Percentiles rank a stretch among this genome's conserved stretches.
These are phyloP conservation scores for Dendronephthya gigantea DNA, from an alignment of 64 coral and sea anemone species.

Conservation along the genomic window DNA sequence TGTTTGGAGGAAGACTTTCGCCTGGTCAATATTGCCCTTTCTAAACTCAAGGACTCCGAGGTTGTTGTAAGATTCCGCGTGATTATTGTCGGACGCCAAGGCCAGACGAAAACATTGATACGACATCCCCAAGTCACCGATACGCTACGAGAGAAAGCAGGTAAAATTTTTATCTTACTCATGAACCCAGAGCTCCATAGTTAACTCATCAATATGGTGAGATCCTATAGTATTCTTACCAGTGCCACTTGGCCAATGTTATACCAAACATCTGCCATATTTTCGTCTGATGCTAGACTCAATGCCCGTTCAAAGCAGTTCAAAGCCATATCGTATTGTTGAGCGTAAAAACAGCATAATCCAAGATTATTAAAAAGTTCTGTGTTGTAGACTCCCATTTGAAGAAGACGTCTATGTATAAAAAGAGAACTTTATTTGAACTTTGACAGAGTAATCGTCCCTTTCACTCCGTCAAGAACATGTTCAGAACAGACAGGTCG, in stretches of 20 bases:
- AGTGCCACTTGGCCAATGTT: slow-evolving; percentile 92
- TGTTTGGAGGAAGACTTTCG: slow-evolving; percentile 67
- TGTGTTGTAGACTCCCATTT: slow-evolving; percentile 99
- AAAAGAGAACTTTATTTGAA: background rate
- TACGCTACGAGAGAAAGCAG: slow-evolving; percentile 77
- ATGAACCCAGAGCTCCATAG: too few species aligned
- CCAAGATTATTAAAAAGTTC: slow-evolving; percentile 96
- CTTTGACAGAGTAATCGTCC: too few species aligned
- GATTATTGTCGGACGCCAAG: slow-evolving; percentile 81
- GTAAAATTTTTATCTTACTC: too few species aligned
- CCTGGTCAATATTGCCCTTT: slow-evolving; percentile 91
- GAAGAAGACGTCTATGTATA: slow-evolving; percentile 80
- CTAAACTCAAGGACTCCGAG: slow-evolving; percentile 89
- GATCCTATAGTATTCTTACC: slow-evolving; percentile 23
- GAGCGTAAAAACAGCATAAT: slow-evolving; percentile 88
- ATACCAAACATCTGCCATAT: slow-evolving; percentile 98
- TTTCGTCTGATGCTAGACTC: slow-evolving; percentile 81
- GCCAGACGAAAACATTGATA: slow-evolving; percentile 94
- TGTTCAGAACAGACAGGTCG: background rate
- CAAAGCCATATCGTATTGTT: slow-evolving; percentile 90
- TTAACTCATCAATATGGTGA: background rate
- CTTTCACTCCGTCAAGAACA: background rate
- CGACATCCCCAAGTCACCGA: slow-evolving; percentile 68
- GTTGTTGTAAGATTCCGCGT: slow-evolving; percentile 94
- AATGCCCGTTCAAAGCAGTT: slow-evolving; percentile 94